Evolutionary conservation across 2,797 vertebrate genomes (phyloP).

Genomic region (Pangasius macronema): DNA sequence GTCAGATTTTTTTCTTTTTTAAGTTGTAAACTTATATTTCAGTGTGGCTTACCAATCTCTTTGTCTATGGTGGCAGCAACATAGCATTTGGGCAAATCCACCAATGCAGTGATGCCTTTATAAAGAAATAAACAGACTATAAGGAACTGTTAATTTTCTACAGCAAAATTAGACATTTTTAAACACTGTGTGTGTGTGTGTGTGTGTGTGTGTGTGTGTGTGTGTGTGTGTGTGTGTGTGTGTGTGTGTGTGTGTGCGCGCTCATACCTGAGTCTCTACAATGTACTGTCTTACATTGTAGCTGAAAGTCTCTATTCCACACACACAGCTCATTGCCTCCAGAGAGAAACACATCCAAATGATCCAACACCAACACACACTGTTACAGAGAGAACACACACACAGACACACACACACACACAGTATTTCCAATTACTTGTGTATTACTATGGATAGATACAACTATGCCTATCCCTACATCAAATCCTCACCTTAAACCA

Average conservation of each 20-base stretch:
- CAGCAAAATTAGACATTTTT: background rate
- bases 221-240: slow-evolving; percentile 31
- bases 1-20: background rate
- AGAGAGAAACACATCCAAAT: slow-evolving; percentile 84
- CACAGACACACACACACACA: background rate
- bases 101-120: slow-evolving; percentile 83
- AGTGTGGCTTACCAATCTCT: slow-evolving; percentile 80
- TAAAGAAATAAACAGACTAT: slow-evolving; percentile 32
- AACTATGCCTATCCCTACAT: background rate
- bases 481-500: background rate
- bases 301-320: slow-evolving; percentile 88
- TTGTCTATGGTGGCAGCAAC: slow-evolving; percentile 88
- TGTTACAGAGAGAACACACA: slow-evolving; percentile 62
- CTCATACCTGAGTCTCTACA: slow-evolving; percentile 83
- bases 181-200: slow-evolving; percentile 21
- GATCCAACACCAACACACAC: slow-evolving; percentile 88
- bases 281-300: slow-evolving; percentile 84
- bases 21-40: background rate
- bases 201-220: slow-evolving; percentile 18
- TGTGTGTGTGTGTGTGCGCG: slow-evolving; percentile 18
- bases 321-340: slow-evolving; percentile 89
- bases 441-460: background rate
- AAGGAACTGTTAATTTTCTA: background rate
- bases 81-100: slow-evolving; percentile 89
- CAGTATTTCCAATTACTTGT: background rate